These are phyloP conservation scores for Sinocyclocheilus maitianheensis DNA, from an alignment of 2,113 vertebrate genomes.

Conservation along the genomic window DNA sequence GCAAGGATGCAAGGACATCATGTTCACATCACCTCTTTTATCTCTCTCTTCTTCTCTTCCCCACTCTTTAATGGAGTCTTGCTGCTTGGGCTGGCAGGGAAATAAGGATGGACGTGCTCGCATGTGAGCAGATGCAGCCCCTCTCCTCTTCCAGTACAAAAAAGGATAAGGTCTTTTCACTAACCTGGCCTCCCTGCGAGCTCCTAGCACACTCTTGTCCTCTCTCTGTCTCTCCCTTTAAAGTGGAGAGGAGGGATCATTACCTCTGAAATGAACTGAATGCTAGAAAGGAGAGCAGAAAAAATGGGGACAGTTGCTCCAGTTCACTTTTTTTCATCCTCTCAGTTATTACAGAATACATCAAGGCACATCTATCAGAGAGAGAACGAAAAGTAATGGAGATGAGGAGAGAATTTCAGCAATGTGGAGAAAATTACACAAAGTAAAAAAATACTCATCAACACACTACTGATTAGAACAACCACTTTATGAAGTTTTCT, in stretches of 20 bases:
- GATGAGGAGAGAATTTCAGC: conserved; percentile 5
- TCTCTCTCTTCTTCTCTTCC: conserved; percentile 16
- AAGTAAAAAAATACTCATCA: not conserved
- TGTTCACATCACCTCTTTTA: conserved; percentile 39
- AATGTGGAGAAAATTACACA: not conserved
- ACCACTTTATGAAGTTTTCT: not conserved
- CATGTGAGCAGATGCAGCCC: conserved; percentile 13
- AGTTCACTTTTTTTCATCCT: conserved; percentile 6
- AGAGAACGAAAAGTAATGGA: not conserved
- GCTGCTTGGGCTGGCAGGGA: conserved; percentile 53
- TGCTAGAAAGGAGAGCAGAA: conserved; percentile 32
- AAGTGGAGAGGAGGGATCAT: conserved; percentile 55
- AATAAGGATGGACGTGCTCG: conserved; percentile 53
- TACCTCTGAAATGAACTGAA: conserved; percentile 57
- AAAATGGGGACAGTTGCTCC: conserved; percentile 8
- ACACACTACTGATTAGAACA: not conserved
- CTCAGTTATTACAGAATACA: conserved; percentile 26
- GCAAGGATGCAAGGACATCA: conserved; percentile 35
- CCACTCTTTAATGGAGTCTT: conserved; percentile 48
- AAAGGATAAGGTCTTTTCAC: conserved; percentile 57
- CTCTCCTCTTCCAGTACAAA: conserved; percentile 14
- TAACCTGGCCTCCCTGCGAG: conserved; percentile 45
- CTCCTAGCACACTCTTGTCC: conserved; percentile 24
- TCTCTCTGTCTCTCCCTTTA: conserved; percentile 46
- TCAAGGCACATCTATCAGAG: conserved; percentile 7